These are phyloP conservation scores for Pseudopleuronectes americanus DNA, from an alignment of 2,797 vertebrate species.

Conservation along the genomic window DNA sequence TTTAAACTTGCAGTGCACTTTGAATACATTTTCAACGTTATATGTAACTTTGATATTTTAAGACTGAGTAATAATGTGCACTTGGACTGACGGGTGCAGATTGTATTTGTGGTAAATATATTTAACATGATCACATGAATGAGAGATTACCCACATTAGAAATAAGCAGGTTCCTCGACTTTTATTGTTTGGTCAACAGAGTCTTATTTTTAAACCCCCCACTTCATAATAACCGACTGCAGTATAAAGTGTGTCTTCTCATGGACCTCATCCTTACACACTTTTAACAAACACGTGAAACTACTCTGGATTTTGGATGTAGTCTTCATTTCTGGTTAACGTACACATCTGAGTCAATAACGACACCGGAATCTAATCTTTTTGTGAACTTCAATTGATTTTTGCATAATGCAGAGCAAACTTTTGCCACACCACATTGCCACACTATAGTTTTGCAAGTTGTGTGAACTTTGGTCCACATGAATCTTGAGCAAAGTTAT, in stretches of 20 bases:
- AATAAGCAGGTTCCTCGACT: conserved; percentile 13
- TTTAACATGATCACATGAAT: conserved; percentile 13
- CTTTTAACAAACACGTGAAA: background rate
- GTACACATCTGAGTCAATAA: background rate
- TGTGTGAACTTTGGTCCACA: conserved; percentile 66
- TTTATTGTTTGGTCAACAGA: conserved; percentile 49
- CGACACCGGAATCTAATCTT: background rate
- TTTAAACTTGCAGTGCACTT: background rate
- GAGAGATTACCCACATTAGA: background rate
- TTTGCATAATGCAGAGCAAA: conserved; percentile 57
- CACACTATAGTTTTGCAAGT: conserved; percentile 71
- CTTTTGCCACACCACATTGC: conserved; percentile 46
- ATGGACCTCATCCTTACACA: conserved; percentile 1
- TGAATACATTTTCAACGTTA: too few relatives aligned
- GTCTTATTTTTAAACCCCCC: background rate
- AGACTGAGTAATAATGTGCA: too few relatives aligned
- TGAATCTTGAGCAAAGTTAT: conserved; percentile 46
- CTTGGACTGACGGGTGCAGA: background rate
- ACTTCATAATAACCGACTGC: background rate
- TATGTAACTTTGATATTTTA: too few relatives aligned
- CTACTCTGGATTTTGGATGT: background rate
- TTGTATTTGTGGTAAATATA: background rate
- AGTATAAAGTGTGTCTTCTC: conserved; percentile 3
- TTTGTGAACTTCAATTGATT: conserved; percentile 3
- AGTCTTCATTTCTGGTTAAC: conserved; percentile 24